Evolutionary conservation across 1,140 invertebrate species (phyloP).

Genomic region (Euglossa dilemma): DNA sequence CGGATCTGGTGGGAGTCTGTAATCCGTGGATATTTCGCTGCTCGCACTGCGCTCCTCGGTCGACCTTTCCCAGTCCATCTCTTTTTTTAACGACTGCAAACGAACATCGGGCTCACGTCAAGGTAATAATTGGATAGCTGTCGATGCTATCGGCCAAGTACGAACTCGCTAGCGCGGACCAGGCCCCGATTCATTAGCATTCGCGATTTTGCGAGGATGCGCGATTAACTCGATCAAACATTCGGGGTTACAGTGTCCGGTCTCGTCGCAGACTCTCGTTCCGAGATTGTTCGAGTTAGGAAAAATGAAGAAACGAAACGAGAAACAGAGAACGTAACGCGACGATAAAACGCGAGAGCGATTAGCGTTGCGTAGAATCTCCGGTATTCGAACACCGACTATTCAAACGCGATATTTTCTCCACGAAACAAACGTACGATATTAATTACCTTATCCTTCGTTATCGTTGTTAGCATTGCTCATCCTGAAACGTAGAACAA

Average conservation of each 20-base stretch:
- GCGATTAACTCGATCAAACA: not conserved
- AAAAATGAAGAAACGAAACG: too few species aligned
- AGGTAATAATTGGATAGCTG: constrained; percentile 48
- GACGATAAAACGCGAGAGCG: too few species aligned
- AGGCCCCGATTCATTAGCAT: not conserved
- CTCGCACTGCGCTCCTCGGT: constrained; percentile 89
- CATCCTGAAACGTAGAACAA: too few species aligned
- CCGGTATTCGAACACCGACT: too few species aligned
- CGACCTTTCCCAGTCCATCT: constrained; percentile 91
- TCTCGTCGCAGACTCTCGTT: too few species aligned
- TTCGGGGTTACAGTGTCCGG: not conserved
- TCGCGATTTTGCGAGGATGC: not conserved
- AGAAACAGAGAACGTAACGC: too few species aligned
- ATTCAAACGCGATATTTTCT: too few species aligned
- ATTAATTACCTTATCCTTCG: too few species aligned
- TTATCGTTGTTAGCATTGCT: too few species aligned
- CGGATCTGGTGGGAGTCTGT: constrained; percentile 90
- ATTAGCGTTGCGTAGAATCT: too few species aligned
- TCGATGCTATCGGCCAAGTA: constrained; percentile 11
- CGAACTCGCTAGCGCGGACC: not conserved
- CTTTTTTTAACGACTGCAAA: constrained; percentile 92
- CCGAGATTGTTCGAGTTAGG: too few species aligned
- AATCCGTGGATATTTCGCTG: constrained; percentile 89
- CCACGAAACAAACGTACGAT: too few species aligned
- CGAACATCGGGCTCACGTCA: constrained; percentile 60